Conservation (phyloP, 2,113 vertebrate genomes). For the Leptocoma aspasia region DNA sequence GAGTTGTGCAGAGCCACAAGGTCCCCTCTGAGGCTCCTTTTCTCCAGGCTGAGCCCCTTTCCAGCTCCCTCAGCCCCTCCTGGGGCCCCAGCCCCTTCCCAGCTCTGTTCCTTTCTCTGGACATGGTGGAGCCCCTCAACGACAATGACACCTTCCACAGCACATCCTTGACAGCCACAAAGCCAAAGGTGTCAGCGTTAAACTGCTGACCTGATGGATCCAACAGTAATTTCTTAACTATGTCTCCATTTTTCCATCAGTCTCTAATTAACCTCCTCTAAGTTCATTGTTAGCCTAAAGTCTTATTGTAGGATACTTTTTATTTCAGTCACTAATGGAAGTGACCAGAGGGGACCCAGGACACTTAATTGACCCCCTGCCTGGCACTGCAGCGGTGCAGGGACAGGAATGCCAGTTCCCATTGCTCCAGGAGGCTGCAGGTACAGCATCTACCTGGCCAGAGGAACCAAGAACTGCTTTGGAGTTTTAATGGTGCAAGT, state of each 20-base stretch:
- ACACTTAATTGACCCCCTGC: too few relatives aligned
- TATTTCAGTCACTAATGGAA: background rate
- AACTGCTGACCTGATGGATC: background rate
- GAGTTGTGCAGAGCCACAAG: background rate
- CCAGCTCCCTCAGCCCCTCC: background rate
- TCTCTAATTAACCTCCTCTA: background rate
- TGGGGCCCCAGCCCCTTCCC: background rate
- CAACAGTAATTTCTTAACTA: background rate
- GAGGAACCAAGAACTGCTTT: background rate
- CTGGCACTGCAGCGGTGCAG: rapidly evolving
- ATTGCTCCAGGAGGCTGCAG: background rate
- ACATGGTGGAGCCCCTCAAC: rapidly evolving
- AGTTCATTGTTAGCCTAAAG: background rate
- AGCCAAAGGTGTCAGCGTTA: background rate
- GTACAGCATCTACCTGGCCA: rapidly evolving
- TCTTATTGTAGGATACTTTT: background rate
- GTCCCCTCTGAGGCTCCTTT: background rate
- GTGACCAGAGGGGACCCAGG: background rate
- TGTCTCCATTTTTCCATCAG: background rate
- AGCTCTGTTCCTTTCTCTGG: rapidly evolving
- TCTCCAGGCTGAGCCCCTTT: background rate
- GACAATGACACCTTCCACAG: background rate
- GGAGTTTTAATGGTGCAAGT: background rate
- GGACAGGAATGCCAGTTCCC: background rate
- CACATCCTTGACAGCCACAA: background rate